Evolutionary conservation across 2,113 vertebrate species (phyloP), one percentile per base, ranked within the genome.

Genomic region (Hylia prasina): DNA sequence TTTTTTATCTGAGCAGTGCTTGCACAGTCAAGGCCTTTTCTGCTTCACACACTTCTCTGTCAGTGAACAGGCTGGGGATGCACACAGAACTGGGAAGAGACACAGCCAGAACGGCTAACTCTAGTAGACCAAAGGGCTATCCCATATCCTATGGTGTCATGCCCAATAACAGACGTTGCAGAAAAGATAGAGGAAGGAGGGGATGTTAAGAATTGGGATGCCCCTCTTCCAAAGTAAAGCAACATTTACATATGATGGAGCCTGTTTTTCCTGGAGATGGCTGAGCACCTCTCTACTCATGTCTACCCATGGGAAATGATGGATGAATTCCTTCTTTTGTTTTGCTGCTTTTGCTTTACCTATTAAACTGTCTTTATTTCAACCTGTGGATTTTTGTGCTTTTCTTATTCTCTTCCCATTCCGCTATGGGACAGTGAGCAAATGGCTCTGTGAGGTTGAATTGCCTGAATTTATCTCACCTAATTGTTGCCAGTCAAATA

Each of bases 161-260:
- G 50, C 1, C 6, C 18, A 17, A 13, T 5, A 19, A 11, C 1
- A 50, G 23, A 82, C 64, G 7, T 16, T 77, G 17, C 1, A 17
- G 22, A 3, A 35, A 54, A 95, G 30, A 35, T 13, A 18, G 5
- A 68, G 11, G 6, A 77, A 24, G 28, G 23, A 31, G 2, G 2
- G 1, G 4, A 31, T 60, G 1, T 42, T 76, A 20, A 18, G 30
- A 51, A 27, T 20, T 21, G 3, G 22, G 22, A 24, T 6, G 1
- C 2, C 6, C 1, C 4, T 56, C 35, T 78, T 82, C 7, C 10
- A 21, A 58, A 69, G 21, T 30, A 44, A 53, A 42, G 6, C 19
- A 37, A 30, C 3, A 6, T 5, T 50, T 33, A 33, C 0, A 0
- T 0, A 1, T 19, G 33, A 45, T 30, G 2, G 8, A 75, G 6